phyloP scores from a whole-genome alignment of 2,797 vertebrate species.

The Crotalus adamanteus region DNA sequence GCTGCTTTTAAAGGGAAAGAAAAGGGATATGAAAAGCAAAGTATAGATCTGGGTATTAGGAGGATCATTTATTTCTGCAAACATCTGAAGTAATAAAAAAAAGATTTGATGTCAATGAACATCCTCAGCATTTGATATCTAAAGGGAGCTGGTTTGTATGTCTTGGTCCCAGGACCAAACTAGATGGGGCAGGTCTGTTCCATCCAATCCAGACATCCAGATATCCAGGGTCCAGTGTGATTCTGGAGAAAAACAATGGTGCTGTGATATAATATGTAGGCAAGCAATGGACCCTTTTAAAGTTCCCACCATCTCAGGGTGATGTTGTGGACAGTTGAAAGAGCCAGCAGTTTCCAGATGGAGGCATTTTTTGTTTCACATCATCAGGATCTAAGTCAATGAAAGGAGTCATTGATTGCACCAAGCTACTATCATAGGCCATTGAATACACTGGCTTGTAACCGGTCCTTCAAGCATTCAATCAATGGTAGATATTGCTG shows the following conservation, averaged over 20 bases:
- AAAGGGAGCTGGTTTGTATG: neutral
- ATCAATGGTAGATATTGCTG: neutral
- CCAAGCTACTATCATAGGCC: neutral
- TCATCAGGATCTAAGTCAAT: neutral
- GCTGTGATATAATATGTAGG: neutral
- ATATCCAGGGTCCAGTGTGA: neutral
- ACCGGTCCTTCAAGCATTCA: neutral
- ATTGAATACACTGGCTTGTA: neutral
- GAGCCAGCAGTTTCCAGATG: neutral
- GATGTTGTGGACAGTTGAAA: neutral
- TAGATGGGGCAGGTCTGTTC: neutral
- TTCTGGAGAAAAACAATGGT: neutral
- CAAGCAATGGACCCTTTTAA: neutral
- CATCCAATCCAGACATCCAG: neutral
- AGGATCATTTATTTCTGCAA: neutral
- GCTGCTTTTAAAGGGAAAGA: neutral
- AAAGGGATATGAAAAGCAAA: neutral
- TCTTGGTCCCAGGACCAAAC: neutral
- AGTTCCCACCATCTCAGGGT: neutral
- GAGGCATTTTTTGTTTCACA: neutral
- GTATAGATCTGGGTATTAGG: neutral
- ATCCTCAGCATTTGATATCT: neutral
- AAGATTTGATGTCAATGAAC: neutral
- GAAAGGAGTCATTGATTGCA: neutral
- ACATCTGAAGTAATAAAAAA: neutral